Conservation (phyloP, 2,113 vertebrate genomes). For the Rhipidura dahli region DNA sequence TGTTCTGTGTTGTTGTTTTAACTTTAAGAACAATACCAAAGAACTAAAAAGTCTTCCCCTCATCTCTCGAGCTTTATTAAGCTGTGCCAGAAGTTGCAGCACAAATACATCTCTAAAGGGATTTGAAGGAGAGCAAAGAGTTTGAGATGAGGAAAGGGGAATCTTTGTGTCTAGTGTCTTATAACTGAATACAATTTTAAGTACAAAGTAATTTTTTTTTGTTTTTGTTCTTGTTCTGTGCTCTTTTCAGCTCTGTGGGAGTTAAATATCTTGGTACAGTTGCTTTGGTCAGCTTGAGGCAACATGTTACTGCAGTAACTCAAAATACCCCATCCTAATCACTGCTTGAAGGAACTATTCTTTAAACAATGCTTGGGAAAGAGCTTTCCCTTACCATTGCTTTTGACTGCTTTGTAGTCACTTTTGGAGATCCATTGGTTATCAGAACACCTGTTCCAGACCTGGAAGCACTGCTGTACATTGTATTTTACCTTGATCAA, state of each 20-base stretch:
- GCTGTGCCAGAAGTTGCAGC: background rate
- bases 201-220: background rate
- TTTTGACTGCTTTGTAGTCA: slow-evolving; percentile 30
- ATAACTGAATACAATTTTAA: background rate
- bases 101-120: background rate
- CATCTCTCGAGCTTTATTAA: background rate
- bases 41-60: background rate
- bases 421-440: slow-evolving; percentile 39
- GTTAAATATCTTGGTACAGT: background rate
- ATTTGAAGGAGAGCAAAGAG: background rate
- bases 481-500: background rate
- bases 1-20: background rate
- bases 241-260: background rate
- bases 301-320: background rate
- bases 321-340: slow-evolving; percentile 22
- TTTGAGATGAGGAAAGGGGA: background rate
- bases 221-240: background rate
- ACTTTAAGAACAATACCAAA: background rate
- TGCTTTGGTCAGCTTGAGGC: slow-evolving; percentile 12
- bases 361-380: slow-evolving; percentile 34
- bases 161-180: background rate
- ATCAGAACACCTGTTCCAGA: background rate
- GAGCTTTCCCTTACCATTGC: background rate
- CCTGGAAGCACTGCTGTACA: background rate
- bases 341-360: slow-evolving; percentile 20